Percentiles rank a stretch among this genome's conserved stretches.
Conservation (phyloP, 1,140 invertebrate genomes). For the Bombus pyrosoma region DNA sequence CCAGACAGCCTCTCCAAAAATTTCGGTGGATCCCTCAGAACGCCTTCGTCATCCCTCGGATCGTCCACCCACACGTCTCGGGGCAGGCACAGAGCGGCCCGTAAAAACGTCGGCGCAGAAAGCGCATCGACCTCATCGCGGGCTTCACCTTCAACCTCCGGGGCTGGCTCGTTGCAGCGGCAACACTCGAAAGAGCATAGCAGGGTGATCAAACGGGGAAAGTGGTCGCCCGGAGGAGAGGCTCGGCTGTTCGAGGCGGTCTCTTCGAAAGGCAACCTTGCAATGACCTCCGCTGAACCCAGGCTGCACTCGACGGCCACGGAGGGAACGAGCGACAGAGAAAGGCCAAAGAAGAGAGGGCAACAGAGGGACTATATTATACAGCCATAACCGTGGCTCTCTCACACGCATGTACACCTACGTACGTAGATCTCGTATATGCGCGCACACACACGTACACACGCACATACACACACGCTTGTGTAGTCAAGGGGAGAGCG, state of each 20-base stretch:
- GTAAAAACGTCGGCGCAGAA: slow-evolving; percentile 24
- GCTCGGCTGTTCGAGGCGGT: slow-evolving; percentile 57
- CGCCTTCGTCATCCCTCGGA: neutral
- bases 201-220: slow-evolving; percentile 62
- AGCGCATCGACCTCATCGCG: slow-evolving; percentile 47
- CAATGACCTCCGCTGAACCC: slow-evolving; percentile 80
- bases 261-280: slow-evolving; percentile 79
- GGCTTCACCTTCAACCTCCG: slow-evolving; percentile 39
- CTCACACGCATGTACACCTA: no score
- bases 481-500: slow-evolving; percentile 44
- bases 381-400: slow-evolving; percentile 54
- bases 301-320: slow-evolving; percentile 54
- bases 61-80: slow-evolving; percentile 12
- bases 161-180: slow-evolving; percentile 20
- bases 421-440: neutral
- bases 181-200: slow-evolving; percentile 56
- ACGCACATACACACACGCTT: neutral
- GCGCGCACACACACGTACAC: neutral
- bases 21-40: neutral
- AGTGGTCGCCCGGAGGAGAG: slow-evolving; percentile 58
- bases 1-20: neutral
- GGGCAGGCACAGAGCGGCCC: no score
- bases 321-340: neutral
- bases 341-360: neutral
- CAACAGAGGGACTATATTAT: slow-evolving; percentile 41